Base-by-base conservation (phyloP, 2,888 invertebrate genomes). In the Calephelis perditalis region DNA sequence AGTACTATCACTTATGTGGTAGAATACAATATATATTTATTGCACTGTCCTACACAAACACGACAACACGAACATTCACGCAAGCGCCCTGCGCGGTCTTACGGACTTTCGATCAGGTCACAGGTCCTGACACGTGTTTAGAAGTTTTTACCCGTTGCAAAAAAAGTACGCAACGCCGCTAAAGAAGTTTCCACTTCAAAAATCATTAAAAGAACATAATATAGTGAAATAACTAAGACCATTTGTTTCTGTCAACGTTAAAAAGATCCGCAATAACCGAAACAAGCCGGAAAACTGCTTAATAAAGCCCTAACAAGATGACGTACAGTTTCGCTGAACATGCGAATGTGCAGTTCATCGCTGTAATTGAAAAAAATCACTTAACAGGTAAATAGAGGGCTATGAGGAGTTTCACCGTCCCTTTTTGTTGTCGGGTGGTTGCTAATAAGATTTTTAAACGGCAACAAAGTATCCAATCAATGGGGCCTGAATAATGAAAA, bases 391-490 rank as follows among this genome's bases (percentile, higher is more conserved):
- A 84, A 86, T 85, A 86, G 81, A 78, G 78, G 73, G 73, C 63
- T 71, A 71, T 66, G 72, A 73, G 77, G 74, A 75, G 81, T 77
- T 75, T 77, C 78, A 74, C 76, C 74, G 78, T 64, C 67, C 70
- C 75, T 77, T 77, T 83, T 86, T 86, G 85, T 86, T 84, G 84
- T 79, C 80, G 78, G 79, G 71, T 75, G 83, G 87, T 86, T 84
- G 85, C 84, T 89, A 88, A 88, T 88, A 88, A 89, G 86, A 86
- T 88, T 89, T 90, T 90, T 89, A 89, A 89, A 88, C 86, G 86
- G 82, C 86, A 84, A 89, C 88, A 88, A 87, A 89, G 88, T 89
- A 88, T 84, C 89, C 86, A 90, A 90, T 90, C 90, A 88, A 90
- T 90, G 88, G 82, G 71, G 84, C 84, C 84, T 89, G 89, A 90